A percentile compares a stretch with the other conserved stretches of the same genome.
Evolutionary conservation across 2,888 invertebrate genomes (phyloP).

Genomic region (Mamestra brassicae): DNA sequence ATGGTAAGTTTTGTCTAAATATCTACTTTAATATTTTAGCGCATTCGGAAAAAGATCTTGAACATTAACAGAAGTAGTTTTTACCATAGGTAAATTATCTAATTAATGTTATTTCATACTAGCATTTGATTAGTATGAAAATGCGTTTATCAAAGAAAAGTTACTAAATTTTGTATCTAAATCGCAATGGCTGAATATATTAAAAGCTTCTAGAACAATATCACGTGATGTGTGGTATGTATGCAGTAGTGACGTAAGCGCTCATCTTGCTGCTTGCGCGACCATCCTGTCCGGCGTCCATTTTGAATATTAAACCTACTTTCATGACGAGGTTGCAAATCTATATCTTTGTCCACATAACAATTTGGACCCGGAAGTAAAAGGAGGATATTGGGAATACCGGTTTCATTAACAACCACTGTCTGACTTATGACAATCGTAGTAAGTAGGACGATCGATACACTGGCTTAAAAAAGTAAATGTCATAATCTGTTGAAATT

Average conservation of each 20-base stretch:
- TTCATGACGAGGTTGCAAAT: neutral
- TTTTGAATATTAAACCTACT: conserved; percentile 39
- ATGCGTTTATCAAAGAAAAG: neutral
- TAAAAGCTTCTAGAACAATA: conserved; percentile 44
- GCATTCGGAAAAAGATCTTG: neutral
- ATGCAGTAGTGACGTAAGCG: conserved; percentile 35
- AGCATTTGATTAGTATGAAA: neutral
- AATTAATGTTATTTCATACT: neutral
- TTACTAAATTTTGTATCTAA: too few relatives aligned
- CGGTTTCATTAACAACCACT: neutral
- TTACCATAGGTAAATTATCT: neutral
- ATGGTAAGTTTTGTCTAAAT: conserved; percentile 82
- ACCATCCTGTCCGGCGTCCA: conserved; percentile 43
- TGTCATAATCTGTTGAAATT: too few relatives aligned
- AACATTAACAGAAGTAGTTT: neutral
- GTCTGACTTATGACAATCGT: too few relatives aligned
- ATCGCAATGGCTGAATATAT: neutral
- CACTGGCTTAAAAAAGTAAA: too few relatives aligned
- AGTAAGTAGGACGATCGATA: too few relatives aligned
- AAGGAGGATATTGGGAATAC: neutral
- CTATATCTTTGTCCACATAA: neutral
- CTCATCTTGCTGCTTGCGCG: conserved; percentile 8
- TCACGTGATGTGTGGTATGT: conserved; percentile 46
- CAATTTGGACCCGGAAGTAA: neutral
- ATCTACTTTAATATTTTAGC: conserved; percentile 35